Percentiles rank a stretch among this genome's conserved stretches.
phyloP scores from a whole-genome alignment of 2,888 invertebrate genomes.

The Lithophane socia region DNA sequence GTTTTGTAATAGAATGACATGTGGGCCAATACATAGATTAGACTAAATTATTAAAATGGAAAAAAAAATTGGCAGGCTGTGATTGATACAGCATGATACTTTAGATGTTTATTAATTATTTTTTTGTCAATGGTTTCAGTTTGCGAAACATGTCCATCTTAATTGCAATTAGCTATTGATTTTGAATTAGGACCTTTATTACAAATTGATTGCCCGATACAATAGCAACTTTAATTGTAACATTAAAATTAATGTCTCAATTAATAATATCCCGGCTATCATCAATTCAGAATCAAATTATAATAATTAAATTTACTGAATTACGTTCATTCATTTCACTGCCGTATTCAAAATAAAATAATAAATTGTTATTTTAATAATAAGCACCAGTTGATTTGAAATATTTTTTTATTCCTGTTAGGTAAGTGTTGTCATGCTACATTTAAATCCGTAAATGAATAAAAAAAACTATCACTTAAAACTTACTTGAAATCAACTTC shows the following conservation, averaged over 20 bases:
- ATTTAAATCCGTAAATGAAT: neutral
- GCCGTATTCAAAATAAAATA: neutral
- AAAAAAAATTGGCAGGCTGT: neutral
- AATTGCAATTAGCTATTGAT: conserved; percentile 24
- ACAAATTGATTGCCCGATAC: conserved; percentile 5
- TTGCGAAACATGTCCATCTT: neutral
- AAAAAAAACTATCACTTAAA: conserved; percentile 10
- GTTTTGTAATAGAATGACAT: conserved; percentile 18
- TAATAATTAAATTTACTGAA: conserved; percentile 11
- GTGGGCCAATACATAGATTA: conserved; percentile 12
- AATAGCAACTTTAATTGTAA: neutral
- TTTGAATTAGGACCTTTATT: conserved; percentile 20
- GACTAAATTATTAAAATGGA: neutral
- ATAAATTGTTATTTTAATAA: neutral
- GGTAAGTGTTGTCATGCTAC: neutral
- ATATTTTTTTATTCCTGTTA: neutral
- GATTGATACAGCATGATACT: conserved; percentile 28
- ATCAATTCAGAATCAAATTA: conserved; percentile 29
- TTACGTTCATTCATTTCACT: neutral
- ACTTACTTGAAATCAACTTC: conserved; percentile 61
- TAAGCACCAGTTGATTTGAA: neutral
- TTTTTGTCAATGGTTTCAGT: conserved; percentile 16
- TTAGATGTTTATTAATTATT: conserved; percentile 19
- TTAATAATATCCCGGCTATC: conserved; percentile 6
- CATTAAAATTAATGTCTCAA: conserved; percentile 11